These are phyloP conservation scores for Melanostigma gelatinosum DNA, from an alignment of 2,113 vertebrate species.

Conservation along the genomic window DNA sequence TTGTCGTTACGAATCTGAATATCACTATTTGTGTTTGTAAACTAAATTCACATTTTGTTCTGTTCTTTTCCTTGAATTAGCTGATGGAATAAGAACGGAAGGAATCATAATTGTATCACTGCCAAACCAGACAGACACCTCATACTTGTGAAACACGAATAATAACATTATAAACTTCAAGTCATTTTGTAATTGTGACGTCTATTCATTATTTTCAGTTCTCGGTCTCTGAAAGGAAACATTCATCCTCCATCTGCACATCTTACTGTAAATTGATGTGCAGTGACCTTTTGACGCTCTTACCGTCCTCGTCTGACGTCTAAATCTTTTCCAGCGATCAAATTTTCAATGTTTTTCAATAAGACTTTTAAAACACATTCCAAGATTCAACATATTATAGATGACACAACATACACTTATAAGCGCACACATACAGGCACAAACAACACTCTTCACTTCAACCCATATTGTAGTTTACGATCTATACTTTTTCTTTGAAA, in stretches of 20 bases:
- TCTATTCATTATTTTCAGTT: conserved; percentile 9
- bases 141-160: background rate
- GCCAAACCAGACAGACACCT: background rate
- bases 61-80: background rate
- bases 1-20: conserved; percentile 7
- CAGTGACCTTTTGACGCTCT: background rate
- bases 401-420: background rate
- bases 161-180: background rate
- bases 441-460: background rate
- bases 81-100: background rate
- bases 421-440: background rate
- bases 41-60: background rate
- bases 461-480: background rate
- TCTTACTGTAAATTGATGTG: background rate
- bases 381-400: background rate
- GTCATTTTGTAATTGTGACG: background rate
- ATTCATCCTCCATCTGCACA: background rate
- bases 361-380: background rate
- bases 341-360: background rate
- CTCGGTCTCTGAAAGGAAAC: background rate
- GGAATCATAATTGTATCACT: background rate
- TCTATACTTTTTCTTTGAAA: background rate
- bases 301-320: background rate
- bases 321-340: background rate
- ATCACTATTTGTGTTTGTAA: background rate